A percentile compares a stretch with the other conserved stretches of the same genome.
Evolutionary conservation across 30 jellyfish, hydroid and myxozoan genomes (phyloP).

Genomic region (Hydra vulgaris): DNA sequence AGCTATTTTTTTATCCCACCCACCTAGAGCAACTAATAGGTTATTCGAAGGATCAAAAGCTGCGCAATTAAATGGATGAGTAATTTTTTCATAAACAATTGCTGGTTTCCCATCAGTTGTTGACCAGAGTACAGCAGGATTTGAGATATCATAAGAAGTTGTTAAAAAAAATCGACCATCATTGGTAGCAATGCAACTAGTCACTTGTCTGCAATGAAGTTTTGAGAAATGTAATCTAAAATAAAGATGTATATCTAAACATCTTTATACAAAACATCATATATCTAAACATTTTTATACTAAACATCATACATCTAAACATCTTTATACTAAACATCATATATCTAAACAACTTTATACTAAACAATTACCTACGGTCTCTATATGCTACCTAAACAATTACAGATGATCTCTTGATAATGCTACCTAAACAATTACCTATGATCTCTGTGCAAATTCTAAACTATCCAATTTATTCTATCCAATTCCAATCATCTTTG

Average conservation of each 20-base stretch:
- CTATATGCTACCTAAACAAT: no score
- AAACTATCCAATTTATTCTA: no score
- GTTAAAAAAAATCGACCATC: constrained; percentile 51
- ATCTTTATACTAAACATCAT: no score
- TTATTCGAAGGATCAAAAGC: constrained; percentile 48
- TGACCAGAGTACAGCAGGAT: constrained; percentile 46
- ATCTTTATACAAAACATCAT: no score
- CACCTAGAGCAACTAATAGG: constrained; percentile 64
- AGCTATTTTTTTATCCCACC: constrained; percentile 68
- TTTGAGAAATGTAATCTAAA: constrained; percentile 42
- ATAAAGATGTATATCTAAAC: neutral
- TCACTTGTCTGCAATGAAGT: constrained; percentile 54
- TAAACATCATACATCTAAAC: no score
- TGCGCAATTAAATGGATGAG: constrained; percentile 67
- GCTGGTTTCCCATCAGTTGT: constrained; percentile 27
- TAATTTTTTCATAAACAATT: constrained; percentile 6
- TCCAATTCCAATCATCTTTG: no score
- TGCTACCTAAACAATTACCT: no score
- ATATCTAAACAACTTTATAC: no score
- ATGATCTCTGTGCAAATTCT: no score
- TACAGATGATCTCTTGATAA: no score
- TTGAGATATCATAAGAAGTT: constrained; percentile 36
- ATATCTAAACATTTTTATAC: no score
- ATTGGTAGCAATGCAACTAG: constrained; percentile 51
- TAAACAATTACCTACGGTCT: no score